Evolutionary conservation across 1,140 invertebrate species (phyloP), one percentile per base, ranked within the genome.

Genomic region (Eurosta solidaginis): DNA sequence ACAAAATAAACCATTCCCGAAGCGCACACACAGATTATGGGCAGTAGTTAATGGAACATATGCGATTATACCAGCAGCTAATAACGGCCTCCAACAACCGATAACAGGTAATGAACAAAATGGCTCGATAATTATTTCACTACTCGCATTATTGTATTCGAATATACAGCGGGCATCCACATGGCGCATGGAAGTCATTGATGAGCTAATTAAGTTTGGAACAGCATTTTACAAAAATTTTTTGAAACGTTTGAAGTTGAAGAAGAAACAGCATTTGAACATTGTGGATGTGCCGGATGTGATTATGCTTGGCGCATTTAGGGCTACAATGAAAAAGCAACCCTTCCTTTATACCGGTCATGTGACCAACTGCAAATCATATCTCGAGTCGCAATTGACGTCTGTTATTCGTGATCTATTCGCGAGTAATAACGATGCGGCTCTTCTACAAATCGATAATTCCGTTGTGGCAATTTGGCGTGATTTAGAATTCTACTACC

Each of bases 401-500:
- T 81, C 81, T 12, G 82, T 80, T 0, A 54, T 90, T 42, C 82
- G 84, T 22, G 80, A 86, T 20, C 86, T 90, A 17, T 86, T 86
- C 47, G 78, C 78, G 25, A 82, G 85, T 17, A 85, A 84, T 22
- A 88, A 88, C 84, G 87, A 85, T 0, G 83, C 86, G 20, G 89
- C 83, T 0, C 78, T 90, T 20, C 79, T 89, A 0, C 87, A 89
- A 80, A 87, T 89, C 45, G 88, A 85, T 22, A 87, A 84, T 50
- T 86, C 80, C 0, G 82, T 84, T 12, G 14, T 90, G 22, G 88
- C 85, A 0, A 76, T 90, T 40, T 90, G 89, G 89, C 83, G 87
- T 0, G 88, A 90, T 78, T 78, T 83, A 5, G 87, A 89, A 29
- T 87, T 88, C 80, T 89, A 86, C 78, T 90, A 88, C 74, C 86